Evolutionary conservation across 2,113 vertebrate species (phyloP), one percentile per base, ranked within the genome.

Genomic region (Neodon shergylaensis): DNA sequence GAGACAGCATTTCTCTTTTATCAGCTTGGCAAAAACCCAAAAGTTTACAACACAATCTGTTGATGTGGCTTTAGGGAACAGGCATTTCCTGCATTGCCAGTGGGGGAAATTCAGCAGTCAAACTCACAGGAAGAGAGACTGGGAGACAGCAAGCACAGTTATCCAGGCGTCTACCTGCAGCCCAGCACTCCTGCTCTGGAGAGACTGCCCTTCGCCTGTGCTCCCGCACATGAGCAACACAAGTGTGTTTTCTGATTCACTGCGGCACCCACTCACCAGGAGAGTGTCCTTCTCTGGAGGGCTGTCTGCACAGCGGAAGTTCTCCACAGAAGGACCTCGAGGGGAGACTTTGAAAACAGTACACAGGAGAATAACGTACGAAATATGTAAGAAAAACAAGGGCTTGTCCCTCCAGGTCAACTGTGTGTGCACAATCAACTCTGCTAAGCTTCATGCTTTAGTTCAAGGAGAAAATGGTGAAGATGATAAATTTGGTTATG

Each of bases 21-120:
- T 93, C 95, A 79, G 90, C 92, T 93, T 96, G 92, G 97, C 96
- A 68, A 79, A 89, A 61, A 17, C 52, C 95, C 97, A 77, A 36
- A 82, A 13, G 83, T 86, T 79, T 61, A 88, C 78, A 84, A 54
- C 65, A 49, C 73, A 58, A 63, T 42, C 90, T 94, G 87, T 47
- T 39, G 95, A 86, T 1, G 54, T 65, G 90, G 24, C 92, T 89
- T 88, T 68, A 10, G 94, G 93, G 94, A 91, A 31, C 68, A 58
- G 44, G 70, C n/a, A 1, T 61, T 73, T 88, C 89, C 49, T 36
- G n/a, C 28, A 5, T 6, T 54, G 90, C 85, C 33, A 19, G 49
- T 42, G 84, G 95, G 89, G 39, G 26, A 31, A 73, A n/a, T 1
- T 0, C n/a, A 5, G 66, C 68, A 54, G 0, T 44, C 61, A 44